A percentile compares a stretch with the other conserved stretches of the same genome.
Conservation (phyloP, 2,113 vertebrate genomes). For the Agelaius tricolor region DNA sequence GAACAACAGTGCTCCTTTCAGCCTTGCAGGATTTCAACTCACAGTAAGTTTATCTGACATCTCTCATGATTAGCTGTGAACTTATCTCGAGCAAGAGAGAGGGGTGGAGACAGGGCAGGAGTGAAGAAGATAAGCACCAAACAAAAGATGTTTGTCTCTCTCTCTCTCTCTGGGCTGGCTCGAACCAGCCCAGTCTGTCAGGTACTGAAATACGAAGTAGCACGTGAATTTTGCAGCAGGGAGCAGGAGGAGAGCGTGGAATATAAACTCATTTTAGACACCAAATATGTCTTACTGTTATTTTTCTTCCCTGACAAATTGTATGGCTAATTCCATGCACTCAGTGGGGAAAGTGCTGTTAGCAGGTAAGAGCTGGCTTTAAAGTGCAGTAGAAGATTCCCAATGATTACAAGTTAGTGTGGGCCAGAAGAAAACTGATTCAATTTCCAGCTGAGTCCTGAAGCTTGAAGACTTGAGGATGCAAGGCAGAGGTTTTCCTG, state of each 20-base stretch:
- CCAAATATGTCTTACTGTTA: not conserved
- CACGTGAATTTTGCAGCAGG: not conserved
- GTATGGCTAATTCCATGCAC: not conserved
- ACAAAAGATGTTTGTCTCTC: constrained; percentile 60
- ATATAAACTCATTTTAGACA: not conserved
- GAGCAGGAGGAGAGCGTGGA: not conserved
- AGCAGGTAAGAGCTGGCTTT: not conserved
- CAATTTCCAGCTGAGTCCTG: not conserved
- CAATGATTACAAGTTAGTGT: not conserved
- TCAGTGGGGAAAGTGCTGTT: not conserved
- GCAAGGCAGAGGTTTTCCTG: not conserved
- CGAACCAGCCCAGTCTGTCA: not conserved
- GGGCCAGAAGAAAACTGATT: not conserved
- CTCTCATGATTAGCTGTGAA: constrained; percentile 43
- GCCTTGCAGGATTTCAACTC: constrained; percentile 46
- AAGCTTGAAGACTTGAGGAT: not conserved
- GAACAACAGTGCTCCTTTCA: constrained; percentile 49
- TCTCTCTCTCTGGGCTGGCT: constrained; percentile 19
- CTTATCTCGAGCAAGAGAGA: constrained; percentile 47
- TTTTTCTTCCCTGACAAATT: not conserved
- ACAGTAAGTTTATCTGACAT: constrained; percentile 59
- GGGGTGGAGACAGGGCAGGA: not conserved
- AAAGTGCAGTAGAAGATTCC: not conserved
- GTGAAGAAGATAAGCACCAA: not conserved
- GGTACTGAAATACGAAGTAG: not conserved